Evolutionary conservation across 1,140 invertebrate genomes (phyloP).

Genomic region (Patella vulgata): DNA sequence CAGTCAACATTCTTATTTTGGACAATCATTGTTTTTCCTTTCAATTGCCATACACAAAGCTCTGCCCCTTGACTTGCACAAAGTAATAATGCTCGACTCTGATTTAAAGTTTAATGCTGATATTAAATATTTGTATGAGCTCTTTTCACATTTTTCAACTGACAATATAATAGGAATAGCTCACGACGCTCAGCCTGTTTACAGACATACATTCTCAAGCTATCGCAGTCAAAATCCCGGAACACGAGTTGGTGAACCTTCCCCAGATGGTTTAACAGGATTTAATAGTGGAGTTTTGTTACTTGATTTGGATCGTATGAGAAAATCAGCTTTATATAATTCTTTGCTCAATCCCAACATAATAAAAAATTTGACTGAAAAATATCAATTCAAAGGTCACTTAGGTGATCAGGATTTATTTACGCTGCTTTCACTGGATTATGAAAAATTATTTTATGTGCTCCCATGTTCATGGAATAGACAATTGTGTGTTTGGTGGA

Average conservation of each 20-base stretch:
- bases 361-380: slow-evolving; percentile 73
- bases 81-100: slow-evolving; percentile 80
- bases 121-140: slow-evolving; percentile 74
- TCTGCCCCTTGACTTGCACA: slow-evolving; percentile 70
- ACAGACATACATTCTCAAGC: slow-evolving; percentile 78
- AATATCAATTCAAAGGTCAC: slow-evolving; percentile 80
- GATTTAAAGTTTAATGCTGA: slow-evolving; percentile 82
- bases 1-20: slow-evolving; percentile 83
- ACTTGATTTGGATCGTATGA: slow-evolving; percentile 77
- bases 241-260: slow-evolving; percentile 73
- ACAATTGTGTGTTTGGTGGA: slow-evolving; percentile 88
- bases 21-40: slow-evolving; percentile 83
- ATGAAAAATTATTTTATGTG: slow-evolving; percentile 79
- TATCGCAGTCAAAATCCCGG: slow-evolving; percentile 75
- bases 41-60: slow-evolving; percentile 81
- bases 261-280: slow-evolving; percentile 76
- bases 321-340: slow-evolving; percentile 72
- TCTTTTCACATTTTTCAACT: slow-evolving; percentile 76
- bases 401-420: slow-evolving; percentile 91
- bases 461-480: slow-evolving; percentile 86
- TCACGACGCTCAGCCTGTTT: slow-evolving; percentile 83
- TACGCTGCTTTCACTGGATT: slow-evolving; percentile 78
- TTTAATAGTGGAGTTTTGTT: slow-evolving; percentile 86
- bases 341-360: slow-evolving; percentile 71
- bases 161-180: slow-evolving; percentile 79